Conservation (phyloP, 2,888 invertebrate species). For the Cerceris ruficornis region DNA sequence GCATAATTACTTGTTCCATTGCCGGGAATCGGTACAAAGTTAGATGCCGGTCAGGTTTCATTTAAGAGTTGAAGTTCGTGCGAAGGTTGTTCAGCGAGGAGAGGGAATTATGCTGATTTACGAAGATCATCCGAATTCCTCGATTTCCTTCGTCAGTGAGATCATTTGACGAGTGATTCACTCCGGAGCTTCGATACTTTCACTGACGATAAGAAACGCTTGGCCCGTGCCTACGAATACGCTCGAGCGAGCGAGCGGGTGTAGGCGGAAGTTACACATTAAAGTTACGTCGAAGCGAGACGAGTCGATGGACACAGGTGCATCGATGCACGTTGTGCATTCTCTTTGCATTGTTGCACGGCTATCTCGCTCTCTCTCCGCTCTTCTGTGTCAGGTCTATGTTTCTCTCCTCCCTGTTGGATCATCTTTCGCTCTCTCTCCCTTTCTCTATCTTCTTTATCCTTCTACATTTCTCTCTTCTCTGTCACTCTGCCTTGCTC, state of each 20-base stretch:
- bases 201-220: conserved; percentile 49
- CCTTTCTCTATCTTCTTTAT: neutral
- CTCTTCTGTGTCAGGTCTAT: neutral
- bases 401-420: neutral
- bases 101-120: neutral
- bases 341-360: conserved; percentile 50
- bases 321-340: conserved; percentile 35
- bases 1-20: too few relatives aligned
- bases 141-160: neutral
- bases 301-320: conserved; percentile 50
- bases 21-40: too few relatives aligned
- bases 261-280: conserved; percentile 68
- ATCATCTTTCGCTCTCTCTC: conserved; percentile 14
- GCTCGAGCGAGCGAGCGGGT: conserved; percentile 22
- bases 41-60: too few relatives aligned
- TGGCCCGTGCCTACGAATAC: conserved; percentile 27
- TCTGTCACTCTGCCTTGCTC: too few relatives aligned
- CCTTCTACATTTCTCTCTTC: too few relatives aligned
- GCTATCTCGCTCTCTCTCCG: conserved; percentile 15
- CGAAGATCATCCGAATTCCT: neutral
- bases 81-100: too few relatives aligned
- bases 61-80: too few relatives aligned
- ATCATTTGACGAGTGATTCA: neutral
- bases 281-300: conserved; percentile 60
- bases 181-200: conserved; percentile 48